Percentiles rank a stretch among this genome's conserved stretches.
These are phyloP conservation scores for Penaeus vannamei DNA, from an alignment of 1,140 invertebrate genomes.

Conservation along the genomic window DNA sequence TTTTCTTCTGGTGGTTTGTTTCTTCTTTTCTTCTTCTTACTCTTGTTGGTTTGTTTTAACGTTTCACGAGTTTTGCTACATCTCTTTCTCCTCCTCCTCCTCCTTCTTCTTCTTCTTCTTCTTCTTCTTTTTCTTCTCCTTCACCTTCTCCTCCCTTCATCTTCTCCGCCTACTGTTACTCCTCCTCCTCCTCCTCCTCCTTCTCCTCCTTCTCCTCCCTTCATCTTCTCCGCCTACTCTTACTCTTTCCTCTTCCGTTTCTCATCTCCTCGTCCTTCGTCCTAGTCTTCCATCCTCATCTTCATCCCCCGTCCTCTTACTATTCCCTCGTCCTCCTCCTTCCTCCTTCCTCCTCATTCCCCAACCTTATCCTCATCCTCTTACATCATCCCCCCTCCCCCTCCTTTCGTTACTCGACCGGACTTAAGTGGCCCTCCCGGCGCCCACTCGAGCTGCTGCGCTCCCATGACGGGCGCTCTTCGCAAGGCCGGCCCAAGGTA, in stretches of 20 bases:
- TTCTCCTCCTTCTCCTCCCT: not conserved
- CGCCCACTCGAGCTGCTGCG: not conserved
- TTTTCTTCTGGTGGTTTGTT: not conserved
- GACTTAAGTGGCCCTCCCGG: not conserved
- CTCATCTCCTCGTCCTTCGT: not conserved
- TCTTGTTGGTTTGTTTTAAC: not conserved
- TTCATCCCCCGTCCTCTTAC: not conserved
- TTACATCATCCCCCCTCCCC: not conserved
- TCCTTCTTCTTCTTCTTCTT: not conserved
- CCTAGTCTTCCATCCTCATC: not conserved
- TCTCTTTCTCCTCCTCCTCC: not conserved
- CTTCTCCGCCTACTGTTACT: not conserved
- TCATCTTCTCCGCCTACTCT: not conserved
- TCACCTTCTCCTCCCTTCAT: not conserved
- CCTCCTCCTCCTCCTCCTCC: not conserved
- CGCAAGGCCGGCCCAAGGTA: too few species aligned
- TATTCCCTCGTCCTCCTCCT: not conserved
- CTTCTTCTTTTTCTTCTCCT: conserved; percentile 31
- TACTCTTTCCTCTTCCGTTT: conserved; percentile 9
- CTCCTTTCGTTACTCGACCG: not conserved
- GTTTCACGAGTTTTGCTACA: too few species aligned
- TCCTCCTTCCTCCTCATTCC: not conserved
- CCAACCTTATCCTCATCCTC: not conserved
- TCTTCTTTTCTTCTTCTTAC: not conserved
- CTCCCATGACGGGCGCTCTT: too few species aligned